Conservation (phyloP, 2,797 vertebrate genomes). For the Sternotherus odoratus region DNA sequence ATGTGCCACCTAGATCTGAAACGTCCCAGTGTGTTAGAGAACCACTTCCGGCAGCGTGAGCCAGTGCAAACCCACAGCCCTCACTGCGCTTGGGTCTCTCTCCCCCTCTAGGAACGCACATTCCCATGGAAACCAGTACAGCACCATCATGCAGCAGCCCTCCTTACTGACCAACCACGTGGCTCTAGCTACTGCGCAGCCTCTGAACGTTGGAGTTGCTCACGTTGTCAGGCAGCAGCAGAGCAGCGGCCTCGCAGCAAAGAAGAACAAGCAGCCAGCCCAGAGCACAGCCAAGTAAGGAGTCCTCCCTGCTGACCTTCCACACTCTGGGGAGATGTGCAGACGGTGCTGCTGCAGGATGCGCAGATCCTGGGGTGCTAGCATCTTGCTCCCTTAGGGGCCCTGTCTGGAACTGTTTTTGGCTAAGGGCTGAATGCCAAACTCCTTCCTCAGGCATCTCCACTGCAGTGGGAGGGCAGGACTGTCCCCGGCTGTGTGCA, state of each 20-base stretch:
- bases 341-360: not conserved
- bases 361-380: not conserved
- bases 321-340: not conserved
- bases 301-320: not conserved
- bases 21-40: not conserved
- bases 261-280: conserved; percentile 90
- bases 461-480: not conserved
- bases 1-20: not conserved
- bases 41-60: accelerated
- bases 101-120: conserved; percentile 80
- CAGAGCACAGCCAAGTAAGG: conserved; percentile 87
- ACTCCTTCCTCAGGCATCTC: accelerated
- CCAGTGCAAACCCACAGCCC: not conserved
- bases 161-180: conserved; percentile 87
- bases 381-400: not conserved
- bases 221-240: conserved; percentile 89
- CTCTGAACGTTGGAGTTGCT: conserved; percentile 85
- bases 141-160: conserved; percentile 88
- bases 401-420: not conserved
- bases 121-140: conserved; percentile 92
- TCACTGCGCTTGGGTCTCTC: not conserved
- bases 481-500: not conserved
- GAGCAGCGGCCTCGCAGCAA: conserved; percentile 83
- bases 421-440: not conserved
- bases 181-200: conserved; percentile 83